Evolutionary conservation across 2,797 vertebrate species (phyloP).

Genomic region (Rhynchonycteris naso): DNA sequence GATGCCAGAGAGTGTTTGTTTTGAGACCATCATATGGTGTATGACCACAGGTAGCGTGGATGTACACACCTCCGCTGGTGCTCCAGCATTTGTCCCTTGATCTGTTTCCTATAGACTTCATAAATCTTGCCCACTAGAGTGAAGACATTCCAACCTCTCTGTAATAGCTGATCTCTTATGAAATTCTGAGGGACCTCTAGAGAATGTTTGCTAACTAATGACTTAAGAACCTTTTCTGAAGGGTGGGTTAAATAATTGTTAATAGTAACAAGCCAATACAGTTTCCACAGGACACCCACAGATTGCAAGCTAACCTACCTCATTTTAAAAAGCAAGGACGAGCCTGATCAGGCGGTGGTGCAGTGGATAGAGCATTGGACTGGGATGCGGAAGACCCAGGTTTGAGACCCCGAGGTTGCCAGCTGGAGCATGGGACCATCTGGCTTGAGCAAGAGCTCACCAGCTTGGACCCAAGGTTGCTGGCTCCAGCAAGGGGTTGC

Average conservation of each 20-base stretch:
- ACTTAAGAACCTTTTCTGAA: slow-evolving; percentile 6
- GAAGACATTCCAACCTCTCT: neutral
- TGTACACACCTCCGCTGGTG: neutral
- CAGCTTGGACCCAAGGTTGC: too few relatives aligned
- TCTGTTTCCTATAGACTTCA: neutral
- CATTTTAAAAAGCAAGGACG: neutral
- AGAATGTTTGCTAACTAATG: neutral
- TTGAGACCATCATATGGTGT: neutral
- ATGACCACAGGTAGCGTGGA: neutral
- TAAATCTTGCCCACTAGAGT: neutral
- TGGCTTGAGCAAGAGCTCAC: too few relatives aligned
- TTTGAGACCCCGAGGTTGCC: too few relatives aligned
- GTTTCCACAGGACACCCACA: neutral
- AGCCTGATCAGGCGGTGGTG: too few relatives aligned
- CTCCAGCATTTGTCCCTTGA: neutral
- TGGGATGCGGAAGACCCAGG: too few relatives aligned
- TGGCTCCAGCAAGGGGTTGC: too few relatives aligned
- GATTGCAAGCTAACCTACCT: neutral
- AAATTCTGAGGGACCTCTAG: neutral
- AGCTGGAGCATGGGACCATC: too few relatives aligned
- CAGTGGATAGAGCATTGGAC: too few relatives aligned
- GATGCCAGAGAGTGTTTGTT: neutral
- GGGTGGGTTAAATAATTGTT: neutral
- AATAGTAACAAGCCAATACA: neutral
- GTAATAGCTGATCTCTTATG: neutral